Conservation (phyloP, 1,140 invertebrate genomes). For the Pentalonia nigronervosa region DNA sequence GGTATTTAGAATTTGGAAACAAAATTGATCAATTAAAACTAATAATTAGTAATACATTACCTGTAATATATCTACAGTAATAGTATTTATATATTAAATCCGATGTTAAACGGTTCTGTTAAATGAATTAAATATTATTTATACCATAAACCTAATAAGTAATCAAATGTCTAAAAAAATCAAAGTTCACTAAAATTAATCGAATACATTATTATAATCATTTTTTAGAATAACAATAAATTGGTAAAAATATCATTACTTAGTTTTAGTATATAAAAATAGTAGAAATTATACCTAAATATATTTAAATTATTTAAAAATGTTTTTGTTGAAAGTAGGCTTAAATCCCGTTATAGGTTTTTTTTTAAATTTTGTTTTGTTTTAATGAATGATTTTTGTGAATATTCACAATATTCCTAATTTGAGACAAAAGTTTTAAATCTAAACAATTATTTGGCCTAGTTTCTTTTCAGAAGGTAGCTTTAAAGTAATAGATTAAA, state of each 20-base stretch:
- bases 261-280: background rate
- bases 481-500: background rate
- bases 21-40: background rate
- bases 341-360: background rate
- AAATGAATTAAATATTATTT: background rate
- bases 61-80: background rate
- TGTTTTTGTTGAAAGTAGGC: background rate
- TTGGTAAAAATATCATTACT: background rate
- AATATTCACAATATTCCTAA: background rate
- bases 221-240: background rate
- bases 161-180: background rate
- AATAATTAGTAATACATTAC: background rate
- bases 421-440: background rate
- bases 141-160: background rate
- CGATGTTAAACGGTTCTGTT: background rate
- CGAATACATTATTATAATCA: background rate
- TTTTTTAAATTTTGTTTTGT: background rate
- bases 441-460: background rate
- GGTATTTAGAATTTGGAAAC: no score
- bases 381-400: background rate
- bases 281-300: background rate
- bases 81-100: no score
- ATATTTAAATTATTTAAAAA: background rate
- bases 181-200: background rate
- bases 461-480: background rate